These are phyloP conservation scores for Prunella himalayana DNA, from an alignment of 2,113 vertebrate genomes.

Conservation along the genomic window DNA sequence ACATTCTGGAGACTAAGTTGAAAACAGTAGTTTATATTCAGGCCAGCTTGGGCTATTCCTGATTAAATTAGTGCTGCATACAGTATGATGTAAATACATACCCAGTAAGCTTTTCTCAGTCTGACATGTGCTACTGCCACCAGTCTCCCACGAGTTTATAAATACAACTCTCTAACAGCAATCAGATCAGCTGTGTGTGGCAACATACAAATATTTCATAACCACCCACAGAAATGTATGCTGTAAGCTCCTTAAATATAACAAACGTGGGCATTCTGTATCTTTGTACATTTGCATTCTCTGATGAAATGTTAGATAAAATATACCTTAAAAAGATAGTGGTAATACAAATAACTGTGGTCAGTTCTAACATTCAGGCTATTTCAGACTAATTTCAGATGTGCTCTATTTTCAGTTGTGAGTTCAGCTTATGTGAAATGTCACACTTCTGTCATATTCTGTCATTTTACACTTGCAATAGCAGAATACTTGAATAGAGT, in stretches of 20 bases:
- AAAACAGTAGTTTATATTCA: conserved; percentile 10
- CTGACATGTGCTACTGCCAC: not conserved
- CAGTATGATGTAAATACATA: not conserved
- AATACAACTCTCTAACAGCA: rapidly evolving
- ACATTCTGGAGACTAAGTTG: conserved; percentile 20
- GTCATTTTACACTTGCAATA: not conserved
- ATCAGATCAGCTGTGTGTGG: not conserved
- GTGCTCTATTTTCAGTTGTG: not conserved
- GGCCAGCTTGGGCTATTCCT: not conserved
- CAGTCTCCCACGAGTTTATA: not conserved
- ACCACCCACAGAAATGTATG: not conserved
- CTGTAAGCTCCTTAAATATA: not conserved
- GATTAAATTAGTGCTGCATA: not conserved
- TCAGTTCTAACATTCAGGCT: not conserved
- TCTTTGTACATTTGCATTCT: not conserved
- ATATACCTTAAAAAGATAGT: not conserved
- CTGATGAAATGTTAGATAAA: not conserved
- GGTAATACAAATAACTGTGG: not conserved
- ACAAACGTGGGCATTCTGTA: not conserved
- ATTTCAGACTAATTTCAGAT: not conserved
- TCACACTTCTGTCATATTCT: not conserved
- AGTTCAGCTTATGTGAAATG: not conserved
- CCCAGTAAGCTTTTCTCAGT: not conserved
- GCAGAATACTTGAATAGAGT: not conserved
- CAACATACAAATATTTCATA: not conserved